Conservation (phyloP, 2,797 vertebrate species). For the Leucoraja ocellata region DNA sequence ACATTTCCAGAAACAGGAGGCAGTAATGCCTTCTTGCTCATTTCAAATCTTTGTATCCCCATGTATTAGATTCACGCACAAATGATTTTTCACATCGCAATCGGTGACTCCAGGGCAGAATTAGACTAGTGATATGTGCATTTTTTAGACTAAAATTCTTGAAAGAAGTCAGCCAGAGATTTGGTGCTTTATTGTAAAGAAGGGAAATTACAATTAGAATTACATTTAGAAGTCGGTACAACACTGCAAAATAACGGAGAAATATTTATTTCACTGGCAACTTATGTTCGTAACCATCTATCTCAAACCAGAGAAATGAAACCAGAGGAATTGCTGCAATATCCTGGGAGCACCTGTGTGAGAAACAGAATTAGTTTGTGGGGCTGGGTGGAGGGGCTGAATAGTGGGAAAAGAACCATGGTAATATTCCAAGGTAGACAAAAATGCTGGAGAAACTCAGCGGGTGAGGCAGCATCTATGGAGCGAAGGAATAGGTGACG, state of each 20-base stretch:
- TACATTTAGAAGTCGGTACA: neutral
- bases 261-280: neutral
- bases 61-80: neutral
- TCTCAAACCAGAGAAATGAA: too few species aligned
- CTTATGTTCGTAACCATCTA: too few species aligned
- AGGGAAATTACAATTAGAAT: slow-evolving; percentile 45
- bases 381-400: too few species aligned
- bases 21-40: neutral
- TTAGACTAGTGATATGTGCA: neutral
- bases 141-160: slow-evolving; percentile 70
- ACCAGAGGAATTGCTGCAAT: too few species aligned
- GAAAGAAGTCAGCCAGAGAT: slow-evolving; percentile 89
- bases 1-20: neutral
- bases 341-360: too few species aligned
- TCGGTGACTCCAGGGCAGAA: neutral
- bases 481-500: too few species aligned
- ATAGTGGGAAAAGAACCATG: too few species aligned
- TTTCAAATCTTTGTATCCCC: neutral
- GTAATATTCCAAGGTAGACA: too few species aligned
- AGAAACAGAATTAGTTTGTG: too few species aligned
- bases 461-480: too few species aligned
- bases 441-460: too few species aligned
- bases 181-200: slow-evolving; percentile 85
- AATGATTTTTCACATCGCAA: neutral
- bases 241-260: neutral